Conservation (phyloP, 2,888 invertebrate genomes). For the Lymantria monacha region DNA sequence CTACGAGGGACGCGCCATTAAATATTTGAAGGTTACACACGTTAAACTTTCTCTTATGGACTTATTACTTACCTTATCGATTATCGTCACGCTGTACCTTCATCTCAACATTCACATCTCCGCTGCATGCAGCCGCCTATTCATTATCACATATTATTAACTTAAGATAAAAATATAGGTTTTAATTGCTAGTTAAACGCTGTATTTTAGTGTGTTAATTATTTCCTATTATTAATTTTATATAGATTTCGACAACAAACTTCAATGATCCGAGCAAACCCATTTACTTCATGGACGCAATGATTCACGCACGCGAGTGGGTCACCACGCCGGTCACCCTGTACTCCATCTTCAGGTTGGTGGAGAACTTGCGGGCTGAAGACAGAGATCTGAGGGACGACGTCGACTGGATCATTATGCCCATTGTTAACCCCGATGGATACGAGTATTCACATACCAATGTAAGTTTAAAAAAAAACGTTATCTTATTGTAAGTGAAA, state of each 20-base stretch:
- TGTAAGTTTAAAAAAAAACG: conserved; percentile 52
- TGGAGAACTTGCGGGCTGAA: conserved; percentile 64
- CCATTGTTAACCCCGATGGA: conserved; percentile 87
- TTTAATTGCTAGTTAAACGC: too few relatives aligned
- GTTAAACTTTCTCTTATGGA: too few relatives aligned
- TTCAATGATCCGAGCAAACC: conserved; percentile 62
- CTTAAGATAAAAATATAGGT: too few relatives aligned
- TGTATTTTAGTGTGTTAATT: background rate
- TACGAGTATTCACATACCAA: conserved; percentile 84
- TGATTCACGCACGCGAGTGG: conserved; percentile 87
- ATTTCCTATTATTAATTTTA: background rate
- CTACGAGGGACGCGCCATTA: conserved; percentile 81
- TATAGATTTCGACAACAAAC: conserved; percentile 79
- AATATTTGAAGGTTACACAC: conserved; percentile 73
- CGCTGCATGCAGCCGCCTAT: too few relatives aligned
- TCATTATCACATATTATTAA: too few relatives aligned
- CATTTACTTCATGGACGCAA: conserved; percentile 78
- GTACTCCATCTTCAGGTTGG: conserved; percentile 82
- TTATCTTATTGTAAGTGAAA: too few relatives aligned
- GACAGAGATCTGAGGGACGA: conserved; percentile 73
- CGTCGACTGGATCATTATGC: conserved; percentile 85
- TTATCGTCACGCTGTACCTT: too few relatives aligned
- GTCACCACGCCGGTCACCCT: conserved; percentile 83
- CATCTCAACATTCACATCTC: too few relatives aligned
- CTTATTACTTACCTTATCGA: too few relatives aligned